Evolutionary conservation across 2,113 vertebrate species (phyloP).

Genomic region (rabbit (Oryctolagus cuniculus)): mOryCun1.1 NC_091440.1:94172001-94172500

Average conservation of each 20-base stretch:
- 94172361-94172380: neutral
- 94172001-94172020: neutral
- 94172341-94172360: slow-evolving; percentile 9
- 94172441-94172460: neutral
- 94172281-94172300: neutral
- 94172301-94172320: neutral
- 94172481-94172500: neutral
- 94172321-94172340: neutral
- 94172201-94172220: neutral
- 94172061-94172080: neutral
- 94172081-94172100: neutral
- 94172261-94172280: neutral
- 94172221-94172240: neutral
- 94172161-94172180: fast-evolving
- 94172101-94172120: neutral
- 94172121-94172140: neutral
- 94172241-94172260: neutral
- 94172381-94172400: neutral
- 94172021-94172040: neutral
- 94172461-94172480: neutral
- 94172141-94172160: neutral
- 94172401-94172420: neutral
- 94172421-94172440: neutral
- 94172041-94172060: neutral
- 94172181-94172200: neutral